Conservation (phyloP, 2,888 invertebrate species). For the Tenthredo distinguenda region DNA sequence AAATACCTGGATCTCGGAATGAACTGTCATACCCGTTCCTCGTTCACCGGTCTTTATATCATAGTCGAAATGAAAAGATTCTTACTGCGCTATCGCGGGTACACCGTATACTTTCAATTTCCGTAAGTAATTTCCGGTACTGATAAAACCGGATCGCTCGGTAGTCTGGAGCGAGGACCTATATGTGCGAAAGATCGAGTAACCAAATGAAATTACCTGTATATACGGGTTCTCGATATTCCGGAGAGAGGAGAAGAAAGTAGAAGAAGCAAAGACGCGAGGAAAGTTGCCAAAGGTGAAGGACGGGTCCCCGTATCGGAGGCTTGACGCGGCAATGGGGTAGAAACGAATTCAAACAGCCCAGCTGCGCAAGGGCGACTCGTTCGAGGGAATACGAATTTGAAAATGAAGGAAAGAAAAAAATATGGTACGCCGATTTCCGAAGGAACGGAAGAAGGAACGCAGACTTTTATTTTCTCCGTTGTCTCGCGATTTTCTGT, state of each 20-base stretch:
- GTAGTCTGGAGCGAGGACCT: not conserved
- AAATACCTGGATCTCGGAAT: not conserved
- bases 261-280: not conserved
- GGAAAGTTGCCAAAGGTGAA: not conserved
- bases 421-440: not conserved
- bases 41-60: not conserved
- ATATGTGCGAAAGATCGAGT: not conserved
- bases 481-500: not conserved
- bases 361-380: not conserved
- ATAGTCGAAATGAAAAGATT: slow-evolving; percentile 10
- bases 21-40: not conserved
- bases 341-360: slow-evolving; percentile 43
- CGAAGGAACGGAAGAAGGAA: not conserved
- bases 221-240: not conserved
- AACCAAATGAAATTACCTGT: slow-evolving; percentile 6
- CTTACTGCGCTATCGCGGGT: not conserved
- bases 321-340: slow-evolving; percentile 31
- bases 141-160: not conserved
- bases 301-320: slow-evolving; percentile 10
- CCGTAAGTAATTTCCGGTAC: slow-evolving; percentile 32
- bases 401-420: not conserved
- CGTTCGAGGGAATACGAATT: slow-evolving; percentile 17
- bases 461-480: not conserved
- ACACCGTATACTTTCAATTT: slow-evolving; percentile 6
- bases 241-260: not conserved